Evolutionary conservation across 2,113 vertebrate species (phyloP), one percentile per base, ranked within the genome.

Genomic region (Eolophus roseicapilla): DNA sequence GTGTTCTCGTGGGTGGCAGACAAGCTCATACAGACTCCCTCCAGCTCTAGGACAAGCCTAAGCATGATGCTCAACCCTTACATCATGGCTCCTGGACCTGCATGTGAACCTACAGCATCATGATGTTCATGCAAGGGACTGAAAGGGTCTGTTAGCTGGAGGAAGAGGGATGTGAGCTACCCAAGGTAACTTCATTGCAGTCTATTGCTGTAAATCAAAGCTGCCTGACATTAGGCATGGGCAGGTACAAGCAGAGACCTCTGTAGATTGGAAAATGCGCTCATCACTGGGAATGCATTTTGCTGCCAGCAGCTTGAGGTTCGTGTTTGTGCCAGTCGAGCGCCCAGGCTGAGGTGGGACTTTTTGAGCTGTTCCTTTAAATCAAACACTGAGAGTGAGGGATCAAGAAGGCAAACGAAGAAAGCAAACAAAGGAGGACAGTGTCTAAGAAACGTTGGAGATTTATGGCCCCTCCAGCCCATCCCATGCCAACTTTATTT

Each of bases 341-440:
- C 10, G 21, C 46, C 83, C 44, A 55, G 49, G 50, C 41, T 47
- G 85, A 79, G 73, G 88, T 86, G 89, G 46, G 71, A 79, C 74
- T 70, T 53, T 55, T 43, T 13, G 8, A 80, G 31, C 79, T 88
- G 39, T 67, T 91, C 89, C 90, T 94, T 78, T 89, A 93, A 89
- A 81, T 71, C 88, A 81, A 68, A 76, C 50, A 49, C 17, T 8
- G 0, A 37, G n/a, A n/a, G 83, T 70, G 82, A 75, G 44, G 41
- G 23, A 62, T 75, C 50, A 63, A 86, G 81, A 67, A 65, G 63
- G 63, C 60, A 88, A 92, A 78, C 1, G 10, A 65, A 88, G 73
- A 53, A 63, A 81, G 69, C 74, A 94, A 93, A 90, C 50, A 92
- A 50, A 39, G 27, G 17, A 67, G 64, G 27, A 44, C 91, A 87